phyloP scores from a whole-genome alignment of 2,797 vertebrate species.

The Premnoplex brunnescens region DNA sequence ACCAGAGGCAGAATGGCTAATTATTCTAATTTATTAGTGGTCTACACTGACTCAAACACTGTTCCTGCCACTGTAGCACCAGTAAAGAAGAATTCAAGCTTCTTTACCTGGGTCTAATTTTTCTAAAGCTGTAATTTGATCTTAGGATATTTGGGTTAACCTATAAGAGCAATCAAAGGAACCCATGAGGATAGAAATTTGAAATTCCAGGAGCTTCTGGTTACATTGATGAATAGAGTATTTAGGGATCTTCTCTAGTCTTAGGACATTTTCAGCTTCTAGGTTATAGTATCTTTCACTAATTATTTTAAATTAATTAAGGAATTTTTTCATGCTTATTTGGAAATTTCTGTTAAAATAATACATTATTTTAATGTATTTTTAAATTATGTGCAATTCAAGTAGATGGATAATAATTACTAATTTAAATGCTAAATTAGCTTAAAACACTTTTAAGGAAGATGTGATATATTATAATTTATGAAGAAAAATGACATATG shows the following conservation, averaged over 20 bases:
- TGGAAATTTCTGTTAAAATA: background rate
- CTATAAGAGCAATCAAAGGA: background rate
- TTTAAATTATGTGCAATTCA: slow-evolving; percentile 36
- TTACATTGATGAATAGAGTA: background rate
- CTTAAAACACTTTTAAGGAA: background rate
- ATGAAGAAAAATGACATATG: background rate
- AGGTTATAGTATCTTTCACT: background rate
- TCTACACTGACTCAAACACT: background rate
- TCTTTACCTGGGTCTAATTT: background rate
- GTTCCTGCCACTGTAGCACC: background rate
- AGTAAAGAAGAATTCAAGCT: background rate
- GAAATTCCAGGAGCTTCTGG: background rate
- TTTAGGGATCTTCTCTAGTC: background rate
- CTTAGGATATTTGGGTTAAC: background rate
- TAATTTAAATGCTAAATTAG: slow-evolving; percentile 13
- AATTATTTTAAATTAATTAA: background rate
- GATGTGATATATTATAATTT: background rate
- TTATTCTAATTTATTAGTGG: background rate
- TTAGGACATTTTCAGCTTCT: background rate
- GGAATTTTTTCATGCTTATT: background rate
- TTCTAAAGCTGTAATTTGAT: background rate
- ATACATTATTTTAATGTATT: slow-evolving; percentile 46
- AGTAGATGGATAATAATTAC: background rate
- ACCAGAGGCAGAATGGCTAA: background rate
- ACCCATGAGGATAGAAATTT: background rate